Evolutionary conservation across 2,797 vertebrate genomes (phyloP), one percentile per base, ranked within the genome.

Genomic region (Naso thynnoides): DNA sequence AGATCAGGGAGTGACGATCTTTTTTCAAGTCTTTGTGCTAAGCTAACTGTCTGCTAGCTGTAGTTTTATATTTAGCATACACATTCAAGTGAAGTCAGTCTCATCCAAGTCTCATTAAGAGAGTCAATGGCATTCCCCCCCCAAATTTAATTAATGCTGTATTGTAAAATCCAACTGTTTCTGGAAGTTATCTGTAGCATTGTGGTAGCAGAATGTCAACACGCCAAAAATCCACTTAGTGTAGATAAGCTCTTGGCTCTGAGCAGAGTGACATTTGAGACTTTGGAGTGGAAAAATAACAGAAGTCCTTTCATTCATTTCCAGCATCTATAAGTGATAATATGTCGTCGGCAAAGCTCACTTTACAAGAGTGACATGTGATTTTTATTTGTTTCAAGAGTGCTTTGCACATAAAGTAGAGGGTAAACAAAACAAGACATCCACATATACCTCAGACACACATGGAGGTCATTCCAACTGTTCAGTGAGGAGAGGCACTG

Each of bases 201-300:
- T 24, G 18, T 47, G 15, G 44, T 24, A 54, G 47, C 54, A 19
- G 7, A 33, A 56, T 50, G 63, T 65, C 58, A 62, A 79, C 11
- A 53, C 62, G 80, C 78, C 78, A 87, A 42, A 72, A 65, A 50
- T 49, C 24, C 76, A 81, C 73, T 83, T 53, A 79, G 47, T 14
- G 19, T 14, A 62, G 64, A 76, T 78, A 36, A 81, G 67, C 60
- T 60, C n/a, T 23, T 38, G 29, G 14, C n/a, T 24, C 38, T 44
- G 52, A 62, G 19, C 27, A 36, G 16, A 24, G 56, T 78, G 29
- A 75, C 70, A 53, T 73, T 65, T 55, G 63, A 57, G 31, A 21
- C 38, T 73, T 55, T 53, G 6, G 50, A 38, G 27, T 19, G n/a
- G 52, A 26, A 44, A 76, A 59, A 67, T 39, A 47, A 67, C 11